Evolutionary conservation across 2,113 vertebrate species (phyloP).

Genomic region (Oxyruncus cristatus): DNA sequence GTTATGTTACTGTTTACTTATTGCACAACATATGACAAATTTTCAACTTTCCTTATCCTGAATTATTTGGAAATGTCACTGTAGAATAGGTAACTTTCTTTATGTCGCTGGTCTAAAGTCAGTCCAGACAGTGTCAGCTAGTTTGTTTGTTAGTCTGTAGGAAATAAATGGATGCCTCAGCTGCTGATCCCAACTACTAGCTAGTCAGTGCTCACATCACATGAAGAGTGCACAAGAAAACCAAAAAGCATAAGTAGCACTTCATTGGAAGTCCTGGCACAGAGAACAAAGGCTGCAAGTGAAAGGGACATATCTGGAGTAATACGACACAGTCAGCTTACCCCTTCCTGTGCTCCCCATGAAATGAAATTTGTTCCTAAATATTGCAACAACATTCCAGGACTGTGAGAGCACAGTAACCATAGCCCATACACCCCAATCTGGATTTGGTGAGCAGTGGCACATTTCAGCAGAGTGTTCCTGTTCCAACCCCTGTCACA

Average conservation of each 20-base stretch:
- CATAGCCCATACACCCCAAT: background rate
- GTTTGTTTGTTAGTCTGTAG: background rate
- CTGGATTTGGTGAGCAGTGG: background rate
- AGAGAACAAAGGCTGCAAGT: background rate
- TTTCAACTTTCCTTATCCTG: background rate
- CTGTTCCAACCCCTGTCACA: background rate
- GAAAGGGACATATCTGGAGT: background rate
- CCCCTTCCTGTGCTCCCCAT: background rate
- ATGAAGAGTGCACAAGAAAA: background rate
- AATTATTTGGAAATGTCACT: background rate
- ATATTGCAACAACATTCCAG: background rate
- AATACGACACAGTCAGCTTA: background rate
- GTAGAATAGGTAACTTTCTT: background rate
- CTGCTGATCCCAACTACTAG: background rate
- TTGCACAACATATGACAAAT: background rate
- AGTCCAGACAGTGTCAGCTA: background rate
- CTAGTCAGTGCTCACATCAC: background rate
- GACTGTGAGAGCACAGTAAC: background rate
- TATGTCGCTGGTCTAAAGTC: background rate
- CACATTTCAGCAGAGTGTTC: background rate
- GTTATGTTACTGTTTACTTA: background rate
- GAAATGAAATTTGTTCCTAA: background rate
- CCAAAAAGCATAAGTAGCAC: background rate
- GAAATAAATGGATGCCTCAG: background rate
- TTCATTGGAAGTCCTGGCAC: background rate